phyloP scores from a whole-genome alignment of 1,140 invertebrate species.

The Philotrypesis tridentata region DNA sequence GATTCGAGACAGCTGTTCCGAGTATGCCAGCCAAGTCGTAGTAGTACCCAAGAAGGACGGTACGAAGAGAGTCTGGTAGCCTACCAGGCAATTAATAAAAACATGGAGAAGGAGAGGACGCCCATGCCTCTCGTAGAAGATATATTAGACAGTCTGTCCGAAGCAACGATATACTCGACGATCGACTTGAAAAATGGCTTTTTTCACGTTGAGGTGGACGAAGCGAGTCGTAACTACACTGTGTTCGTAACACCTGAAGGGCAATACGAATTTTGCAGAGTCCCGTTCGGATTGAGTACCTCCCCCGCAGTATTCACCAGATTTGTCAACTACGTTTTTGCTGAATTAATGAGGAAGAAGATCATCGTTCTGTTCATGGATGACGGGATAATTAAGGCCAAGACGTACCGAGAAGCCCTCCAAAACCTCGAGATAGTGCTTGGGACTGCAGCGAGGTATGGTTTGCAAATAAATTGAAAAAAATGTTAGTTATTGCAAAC shows the following conservation, averaged over 20 bases:
- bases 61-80: constrained; percentile 42
- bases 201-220: constrained; percentile 60
- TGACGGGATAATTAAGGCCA: no score
- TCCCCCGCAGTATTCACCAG: neutral
- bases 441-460: neutral
- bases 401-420: no score
- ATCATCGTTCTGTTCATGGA: no score
- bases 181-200: constrained; percentile 65
- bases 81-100: constrained; percentile 36
- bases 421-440: neutral
- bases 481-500: constrained; percentile 47
- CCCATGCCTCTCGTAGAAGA: constrained; percentile 49
- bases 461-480: neutral
- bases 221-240: constrained; percentile 55
- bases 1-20: constrained; percentile 24
- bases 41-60: constrained; percentile 49
- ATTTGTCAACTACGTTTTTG: neutral
- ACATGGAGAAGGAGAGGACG: constrained; percentile 6
- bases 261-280: constrained; percentile 53
- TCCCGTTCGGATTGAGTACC: neutral
- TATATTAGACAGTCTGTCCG: constrained; percentile 40
- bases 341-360: no score
- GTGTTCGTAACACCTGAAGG: constrained; percentile 58
- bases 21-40: constrained; percentile 47
- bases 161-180: constrained; percentile 54